Percentiles rank a stretch among this genome's conserved stretches.
Evolutionary conservation across 2,113 vertebrate genomes (phyloP).

Genomic region (Spheniscus mendiculus): DNA sequence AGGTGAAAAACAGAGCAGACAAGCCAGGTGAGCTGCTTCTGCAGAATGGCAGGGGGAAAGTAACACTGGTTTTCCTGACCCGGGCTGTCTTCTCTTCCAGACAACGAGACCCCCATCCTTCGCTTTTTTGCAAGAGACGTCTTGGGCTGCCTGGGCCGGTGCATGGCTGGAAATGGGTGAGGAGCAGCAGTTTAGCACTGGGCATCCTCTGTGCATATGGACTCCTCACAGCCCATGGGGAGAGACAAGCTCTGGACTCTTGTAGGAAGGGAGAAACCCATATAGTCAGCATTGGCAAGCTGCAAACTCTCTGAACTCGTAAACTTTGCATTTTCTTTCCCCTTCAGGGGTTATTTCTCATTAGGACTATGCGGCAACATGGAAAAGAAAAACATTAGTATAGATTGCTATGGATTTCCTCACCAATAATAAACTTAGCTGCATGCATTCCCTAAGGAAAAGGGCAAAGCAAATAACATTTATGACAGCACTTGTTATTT

Average conservation of each 20-base stretch:
- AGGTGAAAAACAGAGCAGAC: not conserved
- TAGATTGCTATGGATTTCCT: not conserved
- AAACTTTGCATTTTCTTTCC: not conserved
- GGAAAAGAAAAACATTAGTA: not conserved
- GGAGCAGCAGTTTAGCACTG: not conserved
- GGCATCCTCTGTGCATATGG: rapidly evolving
- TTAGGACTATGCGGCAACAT: not conserved
- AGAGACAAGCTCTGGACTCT: not conserved
- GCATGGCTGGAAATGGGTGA: not conserved
- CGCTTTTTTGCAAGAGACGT: not conserved
- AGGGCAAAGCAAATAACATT: not conserved
- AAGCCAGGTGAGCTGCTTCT: not conserved
- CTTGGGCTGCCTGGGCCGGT: not conserved
- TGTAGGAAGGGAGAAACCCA: rapidly evolving
- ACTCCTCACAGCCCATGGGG: not conserved
- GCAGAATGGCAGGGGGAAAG: not conserved
- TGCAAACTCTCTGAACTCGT: not conserved
- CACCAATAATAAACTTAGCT: not conserved
- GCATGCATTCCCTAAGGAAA: not conserved
- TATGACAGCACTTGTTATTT: not conserved
- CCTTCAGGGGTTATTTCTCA: not conserved
- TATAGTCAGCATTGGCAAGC: rapidly evolving
- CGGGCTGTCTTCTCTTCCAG: not conserved
- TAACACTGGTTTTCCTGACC: not conserved
- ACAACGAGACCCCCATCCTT: rapidly evolving